Evolutionary conservation across 2,113 vertebrate genomes (phyloP), one percentile per base, ranked within the genome.

Genomic region (Cephalopholis sonnerati): DNA sequence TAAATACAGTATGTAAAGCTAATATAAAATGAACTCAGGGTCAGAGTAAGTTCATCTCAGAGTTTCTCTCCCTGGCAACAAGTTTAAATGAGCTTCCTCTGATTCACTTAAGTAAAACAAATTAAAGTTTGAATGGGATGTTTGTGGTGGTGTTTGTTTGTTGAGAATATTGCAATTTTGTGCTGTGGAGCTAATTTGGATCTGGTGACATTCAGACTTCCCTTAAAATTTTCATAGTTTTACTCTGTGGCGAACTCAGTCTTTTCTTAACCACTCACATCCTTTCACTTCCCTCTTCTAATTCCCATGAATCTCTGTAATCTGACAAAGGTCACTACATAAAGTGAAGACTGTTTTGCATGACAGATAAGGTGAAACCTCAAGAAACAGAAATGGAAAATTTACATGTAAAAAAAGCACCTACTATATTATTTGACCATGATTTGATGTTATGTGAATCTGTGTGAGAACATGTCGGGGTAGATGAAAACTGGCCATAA

Each of bases 271-370:
- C n/a, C 46, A 25, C n/a, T 7, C 20, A 65, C 4, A 12, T 54
- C 41, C 39, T 81, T 74, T 81, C 62, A 74, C 81, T 88, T 90
- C 84, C 66, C 25, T 22, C 2, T 81, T 58, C n/a, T 78, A 9
- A 17, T 48, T 81, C 57, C 22, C 39, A 53, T 11, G 58, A 77
- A 79, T 80, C 53, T 22, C 41, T 46, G 54, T 24, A 59, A 32
- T 62, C 24, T 59, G 25, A 79, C 7, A 72, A 25, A 77, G 29
- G 16, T 63, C 27, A 18, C 5, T 4, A 5, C 16, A 18, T 41
- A 44, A 81, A 75, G 29, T 41, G 11, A 20, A 74, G 24, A 50
- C 55, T 17, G 44, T 57, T 2, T n/a, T 18, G 9, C 18, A 7
- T 13, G 3, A 29, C 4, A 41, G 5, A 27, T 15, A 36, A 53